Percentiles rank a stretch among this genome's conserved stretches.
phyloP scores from a whole-genome alignment of 2,113 vertebrate species.

The Cyphomyrus discorhynchus region DNA sequence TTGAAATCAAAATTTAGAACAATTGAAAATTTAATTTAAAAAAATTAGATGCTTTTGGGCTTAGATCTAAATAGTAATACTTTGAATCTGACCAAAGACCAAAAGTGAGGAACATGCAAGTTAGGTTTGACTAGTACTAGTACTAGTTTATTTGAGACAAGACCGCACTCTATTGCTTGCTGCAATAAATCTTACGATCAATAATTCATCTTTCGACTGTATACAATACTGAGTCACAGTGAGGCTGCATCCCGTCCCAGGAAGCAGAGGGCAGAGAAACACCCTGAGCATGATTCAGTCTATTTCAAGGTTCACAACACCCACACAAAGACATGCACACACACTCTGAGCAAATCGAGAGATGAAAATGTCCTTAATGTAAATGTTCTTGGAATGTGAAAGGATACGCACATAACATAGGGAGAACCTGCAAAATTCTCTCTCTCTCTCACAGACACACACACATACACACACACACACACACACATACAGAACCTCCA shows the following conservation, averaged over 20 bases:
- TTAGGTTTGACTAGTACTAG: not conserved
- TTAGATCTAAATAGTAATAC: not conserved
- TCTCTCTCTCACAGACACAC: not conserved
- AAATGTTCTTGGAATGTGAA: not conserved
- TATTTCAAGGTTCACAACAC: not conserved
- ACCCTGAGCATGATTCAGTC: not conserved
- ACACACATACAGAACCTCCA: not conserved
- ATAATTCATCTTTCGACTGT: not conserved
- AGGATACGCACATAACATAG: not conserved
- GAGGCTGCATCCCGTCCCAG: not conserved
- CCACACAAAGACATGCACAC: not conserved
- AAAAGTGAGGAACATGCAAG: not conserved
- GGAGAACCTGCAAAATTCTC: not conserved
- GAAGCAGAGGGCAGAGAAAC: not conserved
- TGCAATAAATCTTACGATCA: not conserved
- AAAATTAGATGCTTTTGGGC: not conserved
- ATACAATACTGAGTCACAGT: not conserved
- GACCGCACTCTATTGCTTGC: not conserved
- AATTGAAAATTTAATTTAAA: not conserved
- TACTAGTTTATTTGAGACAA: not conserved
- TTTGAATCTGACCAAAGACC: not conserved
- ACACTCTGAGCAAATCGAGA: not conserved
- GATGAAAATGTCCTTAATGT: not conserved
- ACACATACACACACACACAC: not conserved
- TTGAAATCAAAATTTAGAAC: not conserved